A percentile compares a stretch with the other conserved stretches of the same genome.
Evolutionary conservation across 2,113 vertebrate genomes (phyloP).

Genomic region (Hippocampus abdominalis): DNA sequence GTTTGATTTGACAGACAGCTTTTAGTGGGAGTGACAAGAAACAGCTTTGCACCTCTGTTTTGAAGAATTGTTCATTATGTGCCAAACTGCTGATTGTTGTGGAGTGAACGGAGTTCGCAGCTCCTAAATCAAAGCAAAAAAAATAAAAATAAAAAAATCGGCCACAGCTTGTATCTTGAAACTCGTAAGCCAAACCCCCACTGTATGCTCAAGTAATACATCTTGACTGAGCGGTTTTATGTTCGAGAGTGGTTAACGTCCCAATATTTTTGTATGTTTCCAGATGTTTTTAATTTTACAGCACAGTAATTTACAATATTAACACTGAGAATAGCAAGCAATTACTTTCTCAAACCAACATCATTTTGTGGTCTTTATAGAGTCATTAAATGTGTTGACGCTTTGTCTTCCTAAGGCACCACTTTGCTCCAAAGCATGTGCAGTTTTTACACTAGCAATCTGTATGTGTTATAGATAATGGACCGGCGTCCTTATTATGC

Average conservation of each 20-base stretch:
- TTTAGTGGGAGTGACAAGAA: no score
- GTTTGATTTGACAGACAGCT: no score
- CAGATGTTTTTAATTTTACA: not conserved
- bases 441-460: constrained; percentile 25
- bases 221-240: not conserved
- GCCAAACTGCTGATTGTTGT: no score
- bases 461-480: constrained; percentile 7
- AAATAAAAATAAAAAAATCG: no score
- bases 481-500: not conserved
- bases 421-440: not conserved
- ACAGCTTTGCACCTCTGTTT: no score
- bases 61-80: no score
- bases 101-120: no score
- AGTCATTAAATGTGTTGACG: not conserved
- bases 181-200: no score
- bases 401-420: not conserved
- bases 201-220: no score
- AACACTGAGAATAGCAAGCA: not conserved
- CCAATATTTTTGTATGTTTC: not conserved
- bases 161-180: no score
- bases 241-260: not conserved
- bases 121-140: no score
- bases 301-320: not conserved
- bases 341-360: not conserved
- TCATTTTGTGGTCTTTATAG: not conserved